Conservation (phyloP, 2,888 invertebrate genomes). For the Pediacus dermestoides region DNA sequence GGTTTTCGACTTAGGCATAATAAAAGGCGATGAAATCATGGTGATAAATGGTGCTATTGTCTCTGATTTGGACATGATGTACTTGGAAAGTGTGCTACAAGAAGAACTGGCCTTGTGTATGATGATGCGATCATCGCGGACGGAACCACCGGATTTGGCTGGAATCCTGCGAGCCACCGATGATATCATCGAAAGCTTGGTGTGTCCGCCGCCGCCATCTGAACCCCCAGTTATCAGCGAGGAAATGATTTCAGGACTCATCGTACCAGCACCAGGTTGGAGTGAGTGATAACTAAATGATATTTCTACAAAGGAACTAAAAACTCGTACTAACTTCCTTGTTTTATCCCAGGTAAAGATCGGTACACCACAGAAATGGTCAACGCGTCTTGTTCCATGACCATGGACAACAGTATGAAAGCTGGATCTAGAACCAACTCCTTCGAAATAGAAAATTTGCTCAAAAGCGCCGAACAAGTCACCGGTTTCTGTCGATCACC, state of each 20-base stretch:
- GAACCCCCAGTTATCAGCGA: conserved; percentile 92
- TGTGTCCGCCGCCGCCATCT: conserved; percentile 93
- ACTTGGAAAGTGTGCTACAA: conserved; percentile 93
- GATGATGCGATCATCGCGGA: conserved; percentile 91
- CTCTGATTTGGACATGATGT: conserved; percentile 99
- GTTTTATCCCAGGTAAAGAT: conserved; percentile 62
- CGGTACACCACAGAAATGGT: conserved; percentile 66
- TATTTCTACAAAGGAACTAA: not conserved
- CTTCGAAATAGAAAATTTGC: conserved; percentile 91
- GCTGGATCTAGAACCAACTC: conserved; percentile 72
- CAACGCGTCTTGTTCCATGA: conserved; percentile 54
- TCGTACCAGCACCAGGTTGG: conserved; percentile 95
- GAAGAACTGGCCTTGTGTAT: conserved; percentile 91
- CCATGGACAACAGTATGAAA: conserved; percentile 46
- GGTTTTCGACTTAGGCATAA: conserved; percentile 92
- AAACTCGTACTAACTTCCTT: no score
- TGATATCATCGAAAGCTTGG: conserved; percentile 91
- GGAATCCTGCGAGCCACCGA: conserved; percentile 78
- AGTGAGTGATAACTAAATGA: conserved; percentile 59
- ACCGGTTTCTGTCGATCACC: conserved; percentile 92
- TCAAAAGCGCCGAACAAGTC: conserved; percentile 72
- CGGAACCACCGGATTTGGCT: conserved; percentile 73
- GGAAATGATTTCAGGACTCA: conserved; percentile 94
- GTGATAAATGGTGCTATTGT: conserved; percentile 98
- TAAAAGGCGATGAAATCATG: conserved; percentile 97